Conservation (phyloP, 2,113 vertebrate genomes). For the Speoplatyrhinus poulsoni region DNA sequence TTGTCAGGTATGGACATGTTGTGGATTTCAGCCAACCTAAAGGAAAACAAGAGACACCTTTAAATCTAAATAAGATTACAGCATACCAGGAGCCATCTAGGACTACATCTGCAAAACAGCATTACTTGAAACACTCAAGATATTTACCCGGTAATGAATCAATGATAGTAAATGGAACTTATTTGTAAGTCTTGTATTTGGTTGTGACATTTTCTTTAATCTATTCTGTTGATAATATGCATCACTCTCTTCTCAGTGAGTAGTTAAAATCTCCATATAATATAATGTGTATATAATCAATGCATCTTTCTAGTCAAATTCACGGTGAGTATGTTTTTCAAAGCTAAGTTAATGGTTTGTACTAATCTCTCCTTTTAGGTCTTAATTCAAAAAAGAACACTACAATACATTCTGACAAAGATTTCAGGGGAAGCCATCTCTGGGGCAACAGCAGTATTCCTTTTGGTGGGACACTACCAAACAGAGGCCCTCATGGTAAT, state of each 20-base stretch:
- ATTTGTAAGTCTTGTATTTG: too few relatives aligned
- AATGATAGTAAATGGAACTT: not conserved
- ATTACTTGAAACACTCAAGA: constrained; percentile 90
- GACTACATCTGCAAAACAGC: constrained; percentile 84
- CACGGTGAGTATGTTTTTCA: not conserved
- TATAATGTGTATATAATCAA: too few relatives aligned
- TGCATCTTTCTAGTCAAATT: too few relatives aligned
- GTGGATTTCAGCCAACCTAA: constrained; percentile 85
- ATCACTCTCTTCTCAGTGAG: too few relatives aligned
- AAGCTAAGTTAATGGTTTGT: not conserved
- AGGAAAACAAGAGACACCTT: constrained; percentile 74
- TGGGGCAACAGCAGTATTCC: constrained; percentile 84
- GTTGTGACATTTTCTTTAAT: too few relatives aligned
- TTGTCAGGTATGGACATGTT: constrained; percentile 83
- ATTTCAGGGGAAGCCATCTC: constrained; percentile 73
- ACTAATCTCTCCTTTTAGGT: constrained; percentile 68
- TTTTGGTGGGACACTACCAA: constrained; percentile 77
- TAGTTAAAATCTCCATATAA: too few relatives aligned
- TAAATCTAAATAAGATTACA: constrained; percentile 76
- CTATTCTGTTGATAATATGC: too few relatives aligned
- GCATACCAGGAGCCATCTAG: constrained; percentile 79
- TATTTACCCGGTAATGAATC: constrained; percentile 86
- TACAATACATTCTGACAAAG: constrained; percentile 80
- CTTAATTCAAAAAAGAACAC: constrained; percentile 84
- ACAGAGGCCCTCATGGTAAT: constrained; percentile 84